Conservation (phyloP, 2,888 invertebrate species). For the Yponomeuta sedellus region DNA sequence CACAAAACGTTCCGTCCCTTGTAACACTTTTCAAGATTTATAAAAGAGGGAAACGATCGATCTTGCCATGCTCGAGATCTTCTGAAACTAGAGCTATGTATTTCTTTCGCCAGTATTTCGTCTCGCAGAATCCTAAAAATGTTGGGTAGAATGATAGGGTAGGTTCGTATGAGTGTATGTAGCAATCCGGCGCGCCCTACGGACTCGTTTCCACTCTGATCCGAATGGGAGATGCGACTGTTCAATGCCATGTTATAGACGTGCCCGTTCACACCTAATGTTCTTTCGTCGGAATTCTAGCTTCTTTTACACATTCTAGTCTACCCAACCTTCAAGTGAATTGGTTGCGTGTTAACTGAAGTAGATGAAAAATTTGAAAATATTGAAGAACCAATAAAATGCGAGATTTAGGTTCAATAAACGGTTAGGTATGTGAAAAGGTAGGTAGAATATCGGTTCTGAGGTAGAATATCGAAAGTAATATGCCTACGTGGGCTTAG, state of each 20-base stretch:
- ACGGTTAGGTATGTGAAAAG: not conserved
- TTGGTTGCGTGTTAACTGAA: not conserved
- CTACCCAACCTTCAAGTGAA: not conserved
- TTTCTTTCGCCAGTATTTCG: not conserved
- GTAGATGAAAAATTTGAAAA: not conserved
- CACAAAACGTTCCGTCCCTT: no score
- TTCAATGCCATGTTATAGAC: slow-evolving; percentile 1
- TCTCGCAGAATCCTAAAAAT: not conserved
- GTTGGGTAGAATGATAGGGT: not conserved
- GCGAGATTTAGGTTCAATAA: not conserved
- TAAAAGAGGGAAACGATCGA: not conserved
- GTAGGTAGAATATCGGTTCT: no score
- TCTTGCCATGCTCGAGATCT: not conserved
- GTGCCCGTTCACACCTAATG: not conserved
- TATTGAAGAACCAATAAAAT: not conserved
- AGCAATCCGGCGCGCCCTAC: not conserved
- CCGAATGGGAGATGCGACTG: slow-evolving; percentile 7
- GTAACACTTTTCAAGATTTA: no score
- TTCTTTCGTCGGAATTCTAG: not conserved
- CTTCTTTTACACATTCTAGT: not conserved
- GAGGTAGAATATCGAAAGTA: no score
- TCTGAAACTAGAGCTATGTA: not conserved
- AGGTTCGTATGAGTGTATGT: not conserved
- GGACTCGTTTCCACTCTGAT: slow-evolving; percentile 4
- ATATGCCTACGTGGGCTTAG: no score